These are phyloP conservation scores for Opisthograptis luteolata DNA, from an alignment of 2,888 invertebrate genomes.

Conservation along the genomic window DNA sequence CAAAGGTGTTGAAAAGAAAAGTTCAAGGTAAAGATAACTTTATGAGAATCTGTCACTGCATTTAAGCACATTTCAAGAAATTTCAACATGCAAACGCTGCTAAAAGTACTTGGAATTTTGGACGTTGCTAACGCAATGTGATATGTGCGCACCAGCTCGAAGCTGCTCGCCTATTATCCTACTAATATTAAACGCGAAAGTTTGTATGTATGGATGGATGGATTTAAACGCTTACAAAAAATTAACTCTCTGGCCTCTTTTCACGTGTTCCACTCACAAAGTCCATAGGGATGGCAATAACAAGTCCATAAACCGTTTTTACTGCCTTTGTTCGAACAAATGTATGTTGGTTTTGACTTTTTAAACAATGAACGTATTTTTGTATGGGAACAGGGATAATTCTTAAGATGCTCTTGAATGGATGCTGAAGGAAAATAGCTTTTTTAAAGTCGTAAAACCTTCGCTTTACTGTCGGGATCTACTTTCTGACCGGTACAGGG, in stretches of 20 bases:
- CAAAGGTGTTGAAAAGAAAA: too few relatives aligned
- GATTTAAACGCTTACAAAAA: too few relatives aligned
- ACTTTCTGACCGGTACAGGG: constrained; percentile 22
- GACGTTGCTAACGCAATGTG: too few relatives aligned
- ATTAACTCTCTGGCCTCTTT: constrained; percentile 10
- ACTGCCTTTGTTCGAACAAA: constrained; percentile 83
- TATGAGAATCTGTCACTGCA: too few relatives aligned
- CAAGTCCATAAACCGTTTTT: constrained; percentile 84
- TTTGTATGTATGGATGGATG: too few relatives aligned
- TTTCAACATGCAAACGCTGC: too few relatives aligned
- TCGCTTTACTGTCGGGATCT: constrained; percentile 22
- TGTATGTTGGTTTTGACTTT: constrained; percentile 83
- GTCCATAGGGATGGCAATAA: constrained; percentile 81
- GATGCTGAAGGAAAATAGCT: constrained; percentile 50
- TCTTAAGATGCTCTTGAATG: constrained; percentile 63
- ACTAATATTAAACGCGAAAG: too few relatives aligned
- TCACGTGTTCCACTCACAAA: constrained; percentile 48
- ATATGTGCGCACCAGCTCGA: too few relatives aligned
- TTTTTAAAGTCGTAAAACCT: constrained; percentile 44
- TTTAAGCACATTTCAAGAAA: too few relatives aligned
- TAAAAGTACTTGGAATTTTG: too few relatives aligned
- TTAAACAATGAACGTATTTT: constrained; percentile 83
- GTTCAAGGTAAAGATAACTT: too few relatives aligned
- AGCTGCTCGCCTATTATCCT: too few relatives aligned
- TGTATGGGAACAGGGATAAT: constrained; percentile 67